These are phyloP conservation scores for Strigamia transsilvanica DNA, from an alignment of 2,888 invertebrate species.

Conservation along the genomic window DNA sequence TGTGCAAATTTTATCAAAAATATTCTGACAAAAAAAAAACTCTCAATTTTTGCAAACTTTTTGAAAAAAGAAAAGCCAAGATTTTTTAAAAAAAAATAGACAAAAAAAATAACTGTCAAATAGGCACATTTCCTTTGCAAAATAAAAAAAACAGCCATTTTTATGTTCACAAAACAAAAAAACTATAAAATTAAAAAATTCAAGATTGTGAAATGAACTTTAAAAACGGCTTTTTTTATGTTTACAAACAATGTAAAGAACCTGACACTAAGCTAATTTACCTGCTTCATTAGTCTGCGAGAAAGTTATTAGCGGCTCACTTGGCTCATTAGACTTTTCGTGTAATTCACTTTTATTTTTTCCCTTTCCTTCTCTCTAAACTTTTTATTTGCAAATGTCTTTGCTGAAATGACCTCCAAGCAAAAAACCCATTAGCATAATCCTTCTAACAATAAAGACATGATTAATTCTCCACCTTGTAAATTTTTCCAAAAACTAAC, in stretches of 20 bases:
- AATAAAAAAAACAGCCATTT: too few relatives aligned
- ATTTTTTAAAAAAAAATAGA: too few relatives aligned
- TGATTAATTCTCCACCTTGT: background rate
- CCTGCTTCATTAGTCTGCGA: conserved; percentile 16
- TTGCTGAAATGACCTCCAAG: background rate
- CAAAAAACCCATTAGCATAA: background rate
- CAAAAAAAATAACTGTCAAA: too few relatives aligned
- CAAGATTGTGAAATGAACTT: too few relatives aligned
- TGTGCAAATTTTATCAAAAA: too few relatives aligned
- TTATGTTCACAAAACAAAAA: too few relatives aligned
- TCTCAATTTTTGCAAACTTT: too few relatives aligned
- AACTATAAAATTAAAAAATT: too few relatives aligned
- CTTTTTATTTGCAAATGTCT: conserved; percentile 20
- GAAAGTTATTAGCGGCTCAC: conserved; percentile 20
- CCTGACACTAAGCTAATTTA: background rate
- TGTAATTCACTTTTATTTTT: conserved; percentile 30
- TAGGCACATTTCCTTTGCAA: too few relatives aligned
- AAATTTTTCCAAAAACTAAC: too few relatives aligned
- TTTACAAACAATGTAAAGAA: background rate
- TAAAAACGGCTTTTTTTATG: background rate
- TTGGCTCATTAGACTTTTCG: conserved; percentile 21
- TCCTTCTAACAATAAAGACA: background rate
- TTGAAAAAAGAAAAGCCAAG: too few relatives aligned
- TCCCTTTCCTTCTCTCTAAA: background rate
- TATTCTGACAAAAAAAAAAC: too few relatives aligned